Evolutionary conservation across 2,888 invertebrate species (phyloP).

Genomic region (Anticlea derivata): DNA sequence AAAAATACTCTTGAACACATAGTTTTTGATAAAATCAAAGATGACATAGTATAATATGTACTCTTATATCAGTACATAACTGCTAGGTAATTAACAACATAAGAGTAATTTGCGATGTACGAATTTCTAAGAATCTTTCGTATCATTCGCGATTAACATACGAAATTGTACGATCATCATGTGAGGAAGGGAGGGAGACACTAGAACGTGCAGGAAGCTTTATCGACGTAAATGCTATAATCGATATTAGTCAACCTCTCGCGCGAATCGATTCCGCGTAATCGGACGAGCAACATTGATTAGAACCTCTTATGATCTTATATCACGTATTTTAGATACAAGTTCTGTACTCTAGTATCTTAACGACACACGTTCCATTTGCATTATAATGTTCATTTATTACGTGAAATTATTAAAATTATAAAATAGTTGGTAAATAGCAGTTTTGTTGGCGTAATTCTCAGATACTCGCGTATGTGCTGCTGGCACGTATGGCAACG

Average conservation of each 20-base stretch:
- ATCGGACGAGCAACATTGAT: slow-evolving; percentile 67
- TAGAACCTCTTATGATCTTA: slow-evolving; percentile 58
- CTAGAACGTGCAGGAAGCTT: slow-evolving; percentile 56
- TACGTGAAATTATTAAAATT: slow-evolving; percentile 69
- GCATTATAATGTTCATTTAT: slow-evolving; percentile 68
- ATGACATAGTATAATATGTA: too few relatives aligned
- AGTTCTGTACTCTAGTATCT: slow-evolving; percentile 50
- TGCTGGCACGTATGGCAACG: slow-evolving; percentile 47
- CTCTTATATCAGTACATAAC: too few relatives aligned
- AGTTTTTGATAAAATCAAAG: too few relatives aligned
- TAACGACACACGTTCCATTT: slow-evolving; percentile 65
- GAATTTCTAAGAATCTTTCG: slow-evolving; percentile 52
- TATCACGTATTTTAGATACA: slow-evolving; percentile 59
- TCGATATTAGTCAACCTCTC: slow-evolving; percentile 69
- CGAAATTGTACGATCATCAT: too few relatives aligned
- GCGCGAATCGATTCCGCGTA: slow-evolving; percentile 69
- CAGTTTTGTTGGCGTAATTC: slow-evolving; percentile 53
- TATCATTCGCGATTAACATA: slow-evolving; percentile 62
- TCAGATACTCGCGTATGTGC: slow-evolving; percentile 34
- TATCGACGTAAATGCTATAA: slow-evolving; percentile 70
- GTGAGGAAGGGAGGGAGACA: slow-evolving; percentile 50
- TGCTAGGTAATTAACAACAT: slow-evolving; percentile 27
- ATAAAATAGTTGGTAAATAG: slow-evolving; percentile 63
- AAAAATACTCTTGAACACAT: too few relatives aligned
- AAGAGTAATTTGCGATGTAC: slow-evolving; percentile 33